These are phyloP conservation scores for Emys orbicularis DNA, from an alignment of 2,797 vertebrate genomes.

Conservation along the genomic window DNA sequence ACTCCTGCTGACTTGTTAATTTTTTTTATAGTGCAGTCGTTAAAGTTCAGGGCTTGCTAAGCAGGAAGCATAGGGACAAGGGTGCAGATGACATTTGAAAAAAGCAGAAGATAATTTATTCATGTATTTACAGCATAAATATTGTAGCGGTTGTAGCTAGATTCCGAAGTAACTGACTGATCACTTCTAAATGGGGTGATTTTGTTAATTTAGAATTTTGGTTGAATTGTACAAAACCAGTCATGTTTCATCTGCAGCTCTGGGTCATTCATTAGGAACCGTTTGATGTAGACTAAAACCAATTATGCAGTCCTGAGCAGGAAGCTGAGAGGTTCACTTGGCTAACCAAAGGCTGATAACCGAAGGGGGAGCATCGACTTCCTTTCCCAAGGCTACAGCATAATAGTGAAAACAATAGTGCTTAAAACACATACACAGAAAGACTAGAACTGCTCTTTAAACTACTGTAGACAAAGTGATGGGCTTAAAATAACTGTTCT, in stretches of 20 bases:
- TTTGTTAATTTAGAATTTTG: conserved; percentile 38
- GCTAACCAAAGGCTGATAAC: conserved; percentile 72
- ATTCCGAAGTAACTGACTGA: conserved; percentile 42
- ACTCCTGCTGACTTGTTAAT: conserved; percentile 55
- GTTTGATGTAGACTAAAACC: conserved; percentile 53
- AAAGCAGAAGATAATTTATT: conserved; percentile 53
- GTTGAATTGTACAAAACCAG: conserved; percentile 13
- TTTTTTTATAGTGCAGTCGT: conserved; percentile 46
- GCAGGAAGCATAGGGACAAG: conserved; percentile 25
- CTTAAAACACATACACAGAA: background rate
- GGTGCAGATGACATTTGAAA: background rate
- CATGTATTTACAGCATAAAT: conserved; percentile 32
- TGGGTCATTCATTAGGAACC: conserved; percentile 50
- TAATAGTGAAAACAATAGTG: conserved; percentile 52
- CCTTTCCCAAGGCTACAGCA: conserved; percentile 63
- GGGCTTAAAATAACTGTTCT: conserved; percentile 20
- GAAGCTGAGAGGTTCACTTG: conserved; percentile 70
- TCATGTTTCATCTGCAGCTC: conserved; percentile 38
- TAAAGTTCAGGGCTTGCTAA: conserved; percentile 49
- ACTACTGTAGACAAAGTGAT: conserved; percentile 32
- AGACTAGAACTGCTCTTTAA: background rate
- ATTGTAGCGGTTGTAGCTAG: conserved; percentile 5
- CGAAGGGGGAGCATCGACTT: conserved; percentile 58
- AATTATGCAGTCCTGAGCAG: conserved; percentile 73
- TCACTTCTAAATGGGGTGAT: background rate